phyloP scores from a whole-genome alignment of 2,113 vertebrate genomes.

The Myanophis thanlyinensis region DNA sequence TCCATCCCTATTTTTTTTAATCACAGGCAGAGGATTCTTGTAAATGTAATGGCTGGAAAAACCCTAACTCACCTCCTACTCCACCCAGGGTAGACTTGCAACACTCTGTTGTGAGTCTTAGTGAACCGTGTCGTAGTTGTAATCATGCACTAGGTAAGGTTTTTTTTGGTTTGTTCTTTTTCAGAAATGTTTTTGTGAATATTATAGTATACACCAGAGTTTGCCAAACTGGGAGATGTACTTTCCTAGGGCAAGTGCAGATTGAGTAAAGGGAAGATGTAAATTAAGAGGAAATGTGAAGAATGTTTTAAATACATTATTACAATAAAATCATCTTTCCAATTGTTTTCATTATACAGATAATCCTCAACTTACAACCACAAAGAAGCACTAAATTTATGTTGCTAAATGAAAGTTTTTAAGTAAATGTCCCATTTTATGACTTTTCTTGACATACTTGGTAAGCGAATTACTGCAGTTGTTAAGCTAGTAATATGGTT shows the following conservation, averaged over 20 bases:
- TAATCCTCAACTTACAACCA: not conserved
- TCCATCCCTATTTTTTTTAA: not conserved
- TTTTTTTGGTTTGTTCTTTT: not conserved
- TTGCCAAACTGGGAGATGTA: not conserved
- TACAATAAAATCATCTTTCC: not conserved
- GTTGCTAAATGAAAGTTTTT: not conserved
- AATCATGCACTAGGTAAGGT: constrained; percentile 87
- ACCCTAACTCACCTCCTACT: constrained; percentile 92
- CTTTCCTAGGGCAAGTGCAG: not conserved
- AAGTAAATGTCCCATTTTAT: not conserved
- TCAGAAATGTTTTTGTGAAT: not conserved
- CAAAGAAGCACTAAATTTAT: not conserved
- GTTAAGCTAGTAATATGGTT: not conserved
- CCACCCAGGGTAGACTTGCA: constrained; percentile 90
- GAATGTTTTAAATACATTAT: not conserved
- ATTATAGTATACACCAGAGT: not conserved
- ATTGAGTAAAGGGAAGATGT: not conserved
- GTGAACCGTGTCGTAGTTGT: constrained; percentile 94
- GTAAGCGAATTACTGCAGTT: not conserved
- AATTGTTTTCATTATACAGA: not conserved
- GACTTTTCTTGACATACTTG: not conserved
- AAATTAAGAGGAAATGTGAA: not conserved
- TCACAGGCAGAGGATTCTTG: constrained; percentile 94
- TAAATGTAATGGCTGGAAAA: constrained; percentile 99
- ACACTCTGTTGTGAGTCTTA: constrained; percentile 80